Base-by-base conservation (phyloP, 2,888 invertebrate genomes). In the Oscheius onirici region DNA sequence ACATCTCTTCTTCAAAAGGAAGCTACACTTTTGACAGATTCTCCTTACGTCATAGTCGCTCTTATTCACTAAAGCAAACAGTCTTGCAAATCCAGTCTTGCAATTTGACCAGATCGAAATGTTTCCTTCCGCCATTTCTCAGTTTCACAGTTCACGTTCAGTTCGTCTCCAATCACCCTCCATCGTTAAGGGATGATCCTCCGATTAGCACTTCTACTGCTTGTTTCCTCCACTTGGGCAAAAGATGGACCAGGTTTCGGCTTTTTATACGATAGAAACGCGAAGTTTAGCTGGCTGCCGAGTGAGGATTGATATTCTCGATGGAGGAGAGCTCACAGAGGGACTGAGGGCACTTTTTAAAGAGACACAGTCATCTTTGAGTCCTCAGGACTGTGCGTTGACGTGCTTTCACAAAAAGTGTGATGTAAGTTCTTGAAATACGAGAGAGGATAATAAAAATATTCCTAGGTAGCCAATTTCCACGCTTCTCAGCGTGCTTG, bases 171-270 rank as follows among this genome's bases (percentile, higher is more conserved):
- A 10, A 15, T 17, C 22, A 17, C 49, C 34, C 34, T 8, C 34
- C 34, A 34, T 34, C 34, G 34, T 34, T 6, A 8, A 34, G 34
- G 34, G 63, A 63, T 63, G 63, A 63, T 63, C 63, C 63, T 49
- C 3, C 63, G 63, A 63, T 63, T 63, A 63, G 63, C 34, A 2
- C 49, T 51, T 10, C 28, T 63, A 6, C 28, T 63, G 46, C 46
- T 46, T n/a, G 13, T 49, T n/a, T 58, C 41, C 22, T 6, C 49
- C 63, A 44, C 63, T 11, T 41, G 10, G 17, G 46, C 63, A 13
- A 49, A 28, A 49, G 63, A 63, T 63, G 63, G 63, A 8, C 63
- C 63, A 28, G 46, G 63, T 63, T 26, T 24, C 6, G n/a, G 17
- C n/a, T 24, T 24, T 46, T 46, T 15, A 49, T 3, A 13, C 10